A percentile compares a stretch with the other conserved stretches of the same genome.
These are phyloP conservation scores for Amphiura filiformis DNA, from an alignment of 35 echinoderm and acorn worm species.

Conservation along the genomic window DNA sequence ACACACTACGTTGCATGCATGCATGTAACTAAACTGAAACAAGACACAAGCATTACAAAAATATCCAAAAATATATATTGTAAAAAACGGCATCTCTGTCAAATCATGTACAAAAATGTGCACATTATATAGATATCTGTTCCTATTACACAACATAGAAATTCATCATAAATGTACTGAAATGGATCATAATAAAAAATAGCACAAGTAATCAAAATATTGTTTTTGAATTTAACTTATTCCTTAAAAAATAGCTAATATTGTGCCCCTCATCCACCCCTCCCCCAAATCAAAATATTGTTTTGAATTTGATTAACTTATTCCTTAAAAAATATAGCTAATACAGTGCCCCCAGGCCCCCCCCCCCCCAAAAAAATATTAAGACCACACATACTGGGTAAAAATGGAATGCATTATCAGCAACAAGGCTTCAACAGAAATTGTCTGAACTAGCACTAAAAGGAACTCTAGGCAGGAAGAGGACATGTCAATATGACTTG, in stretches of 20 bases:
- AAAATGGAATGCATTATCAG: too few relatives aligned
- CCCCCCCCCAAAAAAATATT: too few relatives aligned
- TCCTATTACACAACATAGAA: neutral
- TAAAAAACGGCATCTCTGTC: conserved; percentile 1
- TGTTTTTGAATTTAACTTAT: neutral
- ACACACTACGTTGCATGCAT: neutral
- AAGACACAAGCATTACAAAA: neutral
- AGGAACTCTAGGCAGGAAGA: too few relatives aligned
- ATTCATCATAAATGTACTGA: neutral
- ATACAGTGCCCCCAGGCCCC: too few relatives aligned
- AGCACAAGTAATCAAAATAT: neutral
- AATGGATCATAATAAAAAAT: neutral
- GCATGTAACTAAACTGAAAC: neutral
- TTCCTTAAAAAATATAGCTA: too few relatives aligned
- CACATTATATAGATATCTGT: neutral
- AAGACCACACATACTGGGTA: too few relatives aligned
- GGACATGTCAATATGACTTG: too few relatives aligned
- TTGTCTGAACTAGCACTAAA: too few relatives aligned
- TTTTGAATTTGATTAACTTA: too few relatives aligned
- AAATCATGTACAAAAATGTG: neutral
- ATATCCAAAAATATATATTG: conserved; percentile 2
- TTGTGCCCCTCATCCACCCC: too few relatives aligned
- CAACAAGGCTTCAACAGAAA: too few relatives aligned
- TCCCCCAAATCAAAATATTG: too few relatives aligned
- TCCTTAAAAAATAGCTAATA: neutral